Evolutionary conservation across 1,140 invertebrate genomes (phyloP).

Genomic region (Carposina sasakii): DNA sequence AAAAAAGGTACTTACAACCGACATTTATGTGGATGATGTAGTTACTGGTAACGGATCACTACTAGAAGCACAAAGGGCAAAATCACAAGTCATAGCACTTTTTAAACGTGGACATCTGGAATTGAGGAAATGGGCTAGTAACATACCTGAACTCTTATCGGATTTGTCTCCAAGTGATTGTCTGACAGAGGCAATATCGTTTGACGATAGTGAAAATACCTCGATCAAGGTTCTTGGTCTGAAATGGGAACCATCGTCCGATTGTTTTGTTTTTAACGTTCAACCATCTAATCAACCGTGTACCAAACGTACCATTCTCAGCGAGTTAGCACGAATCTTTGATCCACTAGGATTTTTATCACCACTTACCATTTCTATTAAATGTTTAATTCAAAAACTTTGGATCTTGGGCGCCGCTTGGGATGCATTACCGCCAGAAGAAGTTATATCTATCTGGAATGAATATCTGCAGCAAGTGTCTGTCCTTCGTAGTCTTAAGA

Average conservation of each 20-base stretch:
- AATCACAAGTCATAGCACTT: slow-evolving; percentile 29
- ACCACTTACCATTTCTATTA: slow-evolving; percentile 24
- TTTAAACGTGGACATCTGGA: slow-evolving; percentile 26
- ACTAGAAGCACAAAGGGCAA: slow-evolving; percentile 21
- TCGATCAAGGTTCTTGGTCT: no score
- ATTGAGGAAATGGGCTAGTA: slow-evolving; percentile 42
- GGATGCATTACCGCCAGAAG: slow-evolving; percentile 25
- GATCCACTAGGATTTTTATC: slow-evolving; percentile 24
- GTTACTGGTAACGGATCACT: slow-evolving; percentile 26
- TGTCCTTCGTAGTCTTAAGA: slow-evolving; percentile 2
- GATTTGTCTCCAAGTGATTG: slow-evolving; percentile 13
- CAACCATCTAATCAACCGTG: no score
- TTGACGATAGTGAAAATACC: slow-evolving; percentile 12
- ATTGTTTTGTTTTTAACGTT: no score
- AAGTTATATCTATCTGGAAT: slow-evolving; percentile 19
- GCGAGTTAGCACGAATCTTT: slow-evolving; percentile 12
- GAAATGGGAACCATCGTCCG: no score
- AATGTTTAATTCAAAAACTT: slow-evolving; percentile 29
- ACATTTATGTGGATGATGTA: slow-evolving; percentile 55
- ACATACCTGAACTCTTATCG: slow-evolving; percentile 26
- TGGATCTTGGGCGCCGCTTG: slow-evolving; percentile 26
- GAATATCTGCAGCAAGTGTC: slow-evolving; percentile 6
- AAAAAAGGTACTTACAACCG: slow-evolving; percentile 22
- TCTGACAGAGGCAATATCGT: slow-evolving; percentile 32
- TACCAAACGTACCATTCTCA: no score